A percentile compares a stretch with the other conserved stretches of the same genome.
phyloP scores from a whole-genome alignment of 1,140 invertebrate genomes.

The Brachionus manjavacas region DNA sequence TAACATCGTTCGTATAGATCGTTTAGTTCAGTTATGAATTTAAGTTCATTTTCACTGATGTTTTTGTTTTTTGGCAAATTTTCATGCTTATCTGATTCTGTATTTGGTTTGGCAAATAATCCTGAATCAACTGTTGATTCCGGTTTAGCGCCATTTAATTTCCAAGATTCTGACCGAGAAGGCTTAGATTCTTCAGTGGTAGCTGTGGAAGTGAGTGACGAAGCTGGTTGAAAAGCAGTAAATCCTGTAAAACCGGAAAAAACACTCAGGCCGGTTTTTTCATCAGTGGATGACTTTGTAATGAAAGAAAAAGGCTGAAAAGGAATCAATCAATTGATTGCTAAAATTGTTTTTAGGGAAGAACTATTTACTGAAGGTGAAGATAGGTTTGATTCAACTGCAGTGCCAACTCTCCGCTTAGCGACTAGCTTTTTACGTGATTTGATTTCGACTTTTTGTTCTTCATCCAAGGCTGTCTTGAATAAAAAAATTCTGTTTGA shows the following conservation, averaged over 20 bases:
- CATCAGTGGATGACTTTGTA: background rate
- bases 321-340: background rate
- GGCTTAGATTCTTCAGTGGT: background rate
- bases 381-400: background rate
- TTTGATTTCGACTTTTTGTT: background rate
- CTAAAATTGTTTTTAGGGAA: background rate
- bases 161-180: no score
- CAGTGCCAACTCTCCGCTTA: background rate
- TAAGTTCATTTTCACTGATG: slow-evolving; percentile 43
- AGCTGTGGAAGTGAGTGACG: background rate
- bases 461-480: background rate
- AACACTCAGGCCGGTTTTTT: background rate
- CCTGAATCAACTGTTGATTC: background rate
- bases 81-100: background rate
- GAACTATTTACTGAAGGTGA: background rate
- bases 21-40: slow-evolving; percentile 43
- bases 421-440: slow-evolving; percentile 21
- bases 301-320: background rate
- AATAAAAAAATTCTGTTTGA: background rate
- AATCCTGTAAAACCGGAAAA: slow-evolving; percentile 14
- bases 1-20: slow-evolving; percentile 10
- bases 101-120: background rate
- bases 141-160: background rate
- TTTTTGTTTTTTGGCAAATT: background rate
- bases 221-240: background rate